Conservation (phyloP, 2,888 invertebrate genomes). For the Drosophila kuntzei region DNA sequence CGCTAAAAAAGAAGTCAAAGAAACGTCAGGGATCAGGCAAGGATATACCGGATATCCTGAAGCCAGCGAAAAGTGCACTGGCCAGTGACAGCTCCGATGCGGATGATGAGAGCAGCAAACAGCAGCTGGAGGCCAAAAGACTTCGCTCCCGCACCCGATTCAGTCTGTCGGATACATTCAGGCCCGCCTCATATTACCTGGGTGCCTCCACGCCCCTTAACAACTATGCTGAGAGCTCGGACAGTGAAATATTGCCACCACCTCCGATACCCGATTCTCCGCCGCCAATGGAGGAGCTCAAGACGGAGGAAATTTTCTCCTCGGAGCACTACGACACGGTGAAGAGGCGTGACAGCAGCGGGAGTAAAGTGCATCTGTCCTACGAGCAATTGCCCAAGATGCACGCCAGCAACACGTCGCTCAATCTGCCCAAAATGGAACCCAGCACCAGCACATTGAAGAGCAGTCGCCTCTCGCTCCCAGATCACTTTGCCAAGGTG, state of each 20-base stretch:
- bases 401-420: conserved; percentile 84
- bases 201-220: conserved; percentile 89
- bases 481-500: conserved; percentile 84
- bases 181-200: conserved; percentile 95
- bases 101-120: conserved; percentile 93
- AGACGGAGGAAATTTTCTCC: conserved; percentile 87
- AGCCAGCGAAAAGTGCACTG: conserved; percentile 86
- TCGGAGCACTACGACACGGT: conserved; percentile 85
- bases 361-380: conserved; percentile 81
- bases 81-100: conserved; percentile 89
- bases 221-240: conserved; percentile 92
- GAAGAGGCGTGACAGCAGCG: conserved; percentile 81
- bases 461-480: conserved; percentile 84
- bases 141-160: conserved; percentile 91
- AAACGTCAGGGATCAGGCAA: conserved; percentile 83
- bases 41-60: conserved; percentile 88
- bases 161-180: conserved; percentile 94
- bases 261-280: conserved; percentile 92
- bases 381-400: conserved; percentile 84
- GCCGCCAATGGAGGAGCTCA: conserved; percentile 88
- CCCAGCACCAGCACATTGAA: conserved; percentile 72
- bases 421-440: conserved; percentile 82
- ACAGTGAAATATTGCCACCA: conserved; percentile 92
- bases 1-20: conserved; percentile 82
- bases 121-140: conserved; percentile 89